phyloP scores from a whole-genome alignment of 1,140 invertebrate genomes.

The Linepithema humile region DNA sequence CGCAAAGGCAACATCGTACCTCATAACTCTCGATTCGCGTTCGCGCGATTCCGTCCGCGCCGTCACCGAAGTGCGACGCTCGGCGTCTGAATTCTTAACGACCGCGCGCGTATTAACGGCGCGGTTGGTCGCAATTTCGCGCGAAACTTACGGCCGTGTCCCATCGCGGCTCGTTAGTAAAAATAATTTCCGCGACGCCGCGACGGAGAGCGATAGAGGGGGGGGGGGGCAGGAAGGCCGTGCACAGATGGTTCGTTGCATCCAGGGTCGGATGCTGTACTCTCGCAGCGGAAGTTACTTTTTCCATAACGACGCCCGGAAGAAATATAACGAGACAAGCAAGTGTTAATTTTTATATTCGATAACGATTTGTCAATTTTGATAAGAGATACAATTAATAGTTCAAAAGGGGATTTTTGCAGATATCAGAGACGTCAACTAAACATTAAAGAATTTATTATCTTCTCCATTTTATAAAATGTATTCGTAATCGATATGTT shows the following conservation, averaged over 20 bases:
- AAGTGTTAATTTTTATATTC: background rate
- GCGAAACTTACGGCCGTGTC: constrained; percentile 65
- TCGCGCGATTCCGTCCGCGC: constrained; percentile 11
- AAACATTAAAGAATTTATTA: background rate
- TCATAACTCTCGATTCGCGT: constrained; percentile 65
- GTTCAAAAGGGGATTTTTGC: background rate
- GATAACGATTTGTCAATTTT: background rate
- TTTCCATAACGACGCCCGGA: background rate
- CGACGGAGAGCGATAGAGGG: background rate
- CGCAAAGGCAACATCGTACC: constrained; percentile 45
- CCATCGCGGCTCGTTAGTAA: constrained; percentile 73
- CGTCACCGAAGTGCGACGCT: background rate
- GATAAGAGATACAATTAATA: background rate
- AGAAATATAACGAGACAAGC: background rate
- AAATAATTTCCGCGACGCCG: constrained; percentile 64
- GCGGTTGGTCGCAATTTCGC: constrained; percentile 67
- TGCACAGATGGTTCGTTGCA: constrained; percentile 37
- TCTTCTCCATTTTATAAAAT: background rate
- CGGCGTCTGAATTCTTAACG: constrained; percentile 67
- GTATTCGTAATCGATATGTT: background rate
- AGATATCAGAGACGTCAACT: background rate
- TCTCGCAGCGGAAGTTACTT: background rate
- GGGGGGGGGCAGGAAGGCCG: background rate
- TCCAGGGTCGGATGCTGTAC: constrained; percentile 1
- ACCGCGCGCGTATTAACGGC: constrained; percentile 64